phyloP scores from a whole-genome alignment of 37 sponge, comb jelly and placozoan species.

The Dysidea cf. avara region DNA sequence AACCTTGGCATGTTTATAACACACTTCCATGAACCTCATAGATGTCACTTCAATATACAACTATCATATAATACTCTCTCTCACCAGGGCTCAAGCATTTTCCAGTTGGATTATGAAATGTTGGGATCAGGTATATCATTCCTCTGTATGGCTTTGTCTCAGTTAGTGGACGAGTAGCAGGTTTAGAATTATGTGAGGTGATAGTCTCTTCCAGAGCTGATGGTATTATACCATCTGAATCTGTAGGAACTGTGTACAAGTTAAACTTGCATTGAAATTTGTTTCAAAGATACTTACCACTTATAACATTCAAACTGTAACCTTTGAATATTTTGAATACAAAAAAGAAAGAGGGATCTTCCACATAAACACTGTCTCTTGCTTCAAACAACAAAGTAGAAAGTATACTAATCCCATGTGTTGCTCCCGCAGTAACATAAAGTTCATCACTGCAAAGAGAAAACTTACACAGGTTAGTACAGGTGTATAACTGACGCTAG shows the following conservation, averaged over 20 bases:
- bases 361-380: constrained; percentile 74
- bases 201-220: constrained; percentile 61
- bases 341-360: constrained; percentile 67
- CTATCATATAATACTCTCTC: too few species aligned
- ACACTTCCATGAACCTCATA: too few species aligned
- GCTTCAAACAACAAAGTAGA: constrained; percentile 42
- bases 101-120: constrained; percentile 84
- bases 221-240: constrained; percentile 63
- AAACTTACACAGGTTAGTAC: not conserved
- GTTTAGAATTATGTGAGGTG: constrained; percentile 10
- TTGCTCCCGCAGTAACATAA: constrained; percentile 68
- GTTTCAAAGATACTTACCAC: not conserved
- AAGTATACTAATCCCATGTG: constrained; percentile 51
- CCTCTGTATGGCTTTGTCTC: constrained; percentile 62
- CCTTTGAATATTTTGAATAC: constrained; percentile 36
- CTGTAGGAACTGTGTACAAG: constrained; percentile 54
- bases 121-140: constrained; percentile 70
- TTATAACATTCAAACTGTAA: not conserved
- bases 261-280: not conserved
- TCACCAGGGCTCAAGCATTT: constrained; percentile 51
- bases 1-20: too few species aligned
- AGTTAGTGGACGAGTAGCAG: constrained; percentile 32
- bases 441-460: constrained; percentile 50
- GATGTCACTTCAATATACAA: too few species aligned
- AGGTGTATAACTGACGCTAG: constrained; percentile 27